Evolutionary conservation across 1,140 invertebrate genomes (phyloP).

Genomic region (Temnothorax nylanderi): DNA sequence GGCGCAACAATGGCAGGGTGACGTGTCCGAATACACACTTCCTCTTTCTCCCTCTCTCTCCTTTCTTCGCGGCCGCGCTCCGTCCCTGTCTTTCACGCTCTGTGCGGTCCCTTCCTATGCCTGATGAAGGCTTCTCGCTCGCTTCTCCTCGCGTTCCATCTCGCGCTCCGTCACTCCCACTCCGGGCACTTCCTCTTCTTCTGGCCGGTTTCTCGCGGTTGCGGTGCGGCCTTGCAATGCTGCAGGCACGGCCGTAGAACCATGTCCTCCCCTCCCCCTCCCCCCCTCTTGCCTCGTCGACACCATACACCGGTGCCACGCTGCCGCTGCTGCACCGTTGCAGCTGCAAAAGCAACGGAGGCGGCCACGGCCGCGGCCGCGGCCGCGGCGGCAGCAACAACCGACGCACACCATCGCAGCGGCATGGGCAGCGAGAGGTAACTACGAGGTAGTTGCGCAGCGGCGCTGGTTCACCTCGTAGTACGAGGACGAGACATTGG

Average conservation of each 20-base stretch:
- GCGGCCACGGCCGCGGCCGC: conserved; percentile 61
- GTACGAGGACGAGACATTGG: conserved; percentile 84
- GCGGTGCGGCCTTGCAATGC: conserved; percentile 83
- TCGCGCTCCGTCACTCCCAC: conserved; percentile 65
- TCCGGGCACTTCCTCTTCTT: conserved; percentile 72
- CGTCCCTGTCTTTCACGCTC: conserved; percentile 39
- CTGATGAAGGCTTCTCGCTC: conserved; percentile 47
- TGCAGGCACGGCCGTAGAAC: conserved; percentile 69
- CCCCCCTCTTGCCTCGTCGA: neutral
- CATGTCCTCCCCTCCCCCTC: neutral
- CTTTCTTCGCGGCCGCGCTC: neutral
- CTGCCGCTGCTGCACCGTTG: conserved; percentile 74
- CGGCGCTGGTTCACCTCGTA: conserved; percentile 73
- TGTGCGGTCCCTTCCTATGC: conserved; percentile 28
- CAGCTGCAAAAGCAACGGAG: conserved; percentile 73
- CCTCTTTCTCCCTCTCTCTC: conserved; percentile 56
- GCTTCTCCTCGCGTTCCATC: conserved; percentile 65
- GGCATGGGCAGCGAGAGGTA: conserved; percentile 19
- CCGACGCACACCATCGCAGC: conserved; percentile 51
- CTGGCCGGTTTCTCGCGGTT: conserved; percentile 75
- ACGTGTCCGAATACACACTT: conserved; percentile 68
- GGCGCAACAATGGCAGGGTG: conserved; percentile 75
- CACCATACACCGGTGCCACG: neutral
- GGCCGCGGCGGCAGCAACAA: conserved; percentile 58
- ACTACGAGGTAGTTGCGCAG: conserved; percentile 63